phyloP scores from a whole-genome alignment of 2,888 invertebrate species.

The Drosophila flavopinicola region DNA sequence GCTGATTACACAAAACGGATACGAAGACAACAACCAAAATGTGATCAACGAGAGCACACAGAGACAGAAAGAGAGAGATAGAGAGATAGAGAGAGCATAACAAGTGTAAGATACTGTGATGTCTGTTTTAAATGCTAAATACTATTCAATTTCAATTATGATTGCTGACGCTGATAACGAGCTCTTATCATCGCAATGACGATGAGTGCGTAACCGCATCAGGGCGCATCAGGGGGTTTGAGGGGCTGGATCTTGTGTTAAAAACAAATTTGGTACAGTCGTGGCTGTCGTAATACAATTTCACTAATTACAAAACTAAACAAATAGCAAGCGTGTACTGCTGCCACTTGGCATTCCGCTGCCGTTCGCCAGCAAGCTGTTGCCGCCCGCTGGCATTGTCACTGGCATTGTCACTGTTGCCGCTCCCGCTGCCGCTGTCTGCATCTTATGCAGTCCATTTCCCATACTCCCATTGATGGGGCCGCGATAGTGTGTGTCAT shows the following conservation, averaged over 20 bases:
- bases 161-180: conserved; percentile 21
- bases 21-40: not conserved
- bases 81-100: conserved; percentile 13
- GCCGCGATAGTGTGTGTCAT: conserved; percentile 76
- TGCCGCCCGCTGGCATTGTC: conserved; percentile 36
- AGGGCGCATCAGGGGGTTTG: not conserved
- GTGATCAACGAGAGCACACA: not conserved
- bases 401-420: conserved; percentile 50
- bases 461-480: conserved; percentile 52
- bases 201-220: not conserved
- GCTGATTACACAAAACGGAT: no score
- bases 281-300: conserved; percentile 37
- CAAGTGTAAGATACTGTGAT: not conserved
- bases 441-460: conserved; percentile 56
- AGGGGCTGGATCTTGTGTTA: not conserved
- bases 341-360: conserved; percentile 77
- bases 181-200: conserved; percentile 1
- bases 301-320: conserved; percentile 75
- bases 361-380: conserved; percentile 80
- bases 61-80: no score
- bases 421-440: conserved; percentile 7
- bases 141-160: conserved; percentile 5
- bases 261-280: conserved; percentile 4
- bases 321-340: conserved; percentile 82
- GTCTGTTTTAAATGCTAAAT: conserved; percentile 2